Base-by-base conservation (phyloP, 2,113 vertebrate species). In the Romanogobio albipinnatus region DNA sequence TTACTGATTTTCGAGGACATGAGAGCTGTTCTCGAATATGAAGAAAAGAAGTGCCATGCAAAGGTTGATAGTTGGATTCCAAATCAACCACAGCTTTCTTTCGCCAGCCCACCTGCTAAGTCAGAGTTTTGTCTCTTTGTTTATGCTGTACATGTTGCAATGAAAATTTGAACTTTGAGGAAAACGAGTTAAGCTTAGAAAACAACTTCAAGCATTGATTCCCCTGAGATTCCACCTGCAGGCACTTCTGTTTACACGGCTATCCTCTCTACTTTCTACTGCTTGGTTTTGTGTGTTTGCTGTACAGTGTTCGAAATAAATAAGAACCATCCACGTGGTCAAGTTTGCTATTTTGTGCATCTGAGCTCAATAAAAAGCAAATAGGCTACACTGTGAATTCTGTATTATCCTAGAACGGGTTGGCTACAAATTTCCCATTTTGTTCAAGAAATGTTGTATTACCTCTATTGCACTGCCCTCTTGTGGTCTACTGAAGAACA, bases 251-350 rank as follows among this genome's bases (percentile, higher is more conserved):
- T 89, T 85, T 68, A 79, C 81, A 88, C 84, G 89, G 84, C 92
- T 92, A 92, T 93, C 83, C 80, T 89, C 91, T 91, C 90, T 92
- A 90, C 90, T 91, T 92, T 90, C 94, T 95, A 96, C 96, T 96
- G 96, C 97, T 97, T 94, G 84, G 95, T 97, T 96, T 94, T 95
- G 95, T 97, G 96, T 97, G 96, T 96, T 96, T 96, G 96, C 95
- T 97, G 96, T 94, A 94, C 93, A 93, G 91, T 94, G 93, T 96
- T 96, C 92, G 90, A 96, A 98, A 97, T 96, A 92, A 93, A 93
- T 56, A 85, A 68, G 93, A 94, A 66, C 87, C 58, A 86, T 59
- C 76, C 68, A 76, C 53, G 59, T 88, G 36, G 26, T 76, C 73
- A 80, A 58, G 53, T 82, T 19, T 58, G 11, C 9, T 36, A 17